Base-by-base conservation (phyloP, 2,888 invertebrate genomes). In the Pelosia muscerda region DNA sequence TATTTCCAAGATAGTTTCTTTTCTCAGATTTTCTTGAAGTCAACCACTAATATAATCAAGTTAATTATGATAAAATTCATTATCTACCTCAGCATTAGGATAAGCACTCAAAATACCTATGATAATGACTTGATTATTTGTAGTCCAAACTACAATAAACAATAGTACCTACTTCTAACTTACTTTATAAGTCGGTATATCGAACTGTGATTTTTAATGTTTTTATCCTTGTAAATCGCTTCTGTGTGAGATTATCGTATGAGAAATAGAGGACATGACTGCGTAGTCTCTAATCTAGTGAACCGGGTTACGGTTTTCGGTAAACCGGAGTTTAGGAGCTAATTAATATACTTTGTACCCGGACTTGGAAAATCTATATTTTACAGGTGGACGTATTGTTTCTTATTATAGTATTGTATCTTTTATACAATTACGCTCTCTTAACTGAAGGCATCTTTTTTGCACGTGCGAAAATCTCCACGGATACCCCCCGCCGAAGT, bases 61-160 rank as follows among this genome's bases (percentile, higher is more conserved):
- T 49, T 49, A 49, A 49, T 49, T 49, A 49, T 49, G n/a, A 49
- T n/a, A 49, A 49, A 49, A 49, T 0, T 15, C 15, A n/a, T n/a
- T 49, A 49, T 49, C 49, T 49, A 49, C 15, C 1, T 8, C 9
- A 42, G 42, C 15, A 19, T 19, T 19, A 49, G 38, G 49, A 57
- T 57, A 26, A 56, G 57, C n/a, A 58, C 28, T 28, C 26, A 28
- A 26, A 26, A 57, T 57, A 26, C 25, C 28, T 8, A 26, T 57
- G 57, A 19, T 26, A 57, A 57, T 26, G 25, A 28, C 22, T 57
- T 57, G n/a, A 57, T 26, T 57, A 57, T 15, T 26, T 57, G 15
- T 57, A 28, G 19, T 57, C 26, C 57, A 57, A 23, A 26, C 26
- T 25, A 26, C 9, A 57, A 26, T 42, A 42, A 49, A 49, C 49